Evolutionary conservation across 2,113 vertebrate species (phyloP), one percentile per base, ranked within the genome.

Genomic region (Mohoua ochrocephala): DNA sequence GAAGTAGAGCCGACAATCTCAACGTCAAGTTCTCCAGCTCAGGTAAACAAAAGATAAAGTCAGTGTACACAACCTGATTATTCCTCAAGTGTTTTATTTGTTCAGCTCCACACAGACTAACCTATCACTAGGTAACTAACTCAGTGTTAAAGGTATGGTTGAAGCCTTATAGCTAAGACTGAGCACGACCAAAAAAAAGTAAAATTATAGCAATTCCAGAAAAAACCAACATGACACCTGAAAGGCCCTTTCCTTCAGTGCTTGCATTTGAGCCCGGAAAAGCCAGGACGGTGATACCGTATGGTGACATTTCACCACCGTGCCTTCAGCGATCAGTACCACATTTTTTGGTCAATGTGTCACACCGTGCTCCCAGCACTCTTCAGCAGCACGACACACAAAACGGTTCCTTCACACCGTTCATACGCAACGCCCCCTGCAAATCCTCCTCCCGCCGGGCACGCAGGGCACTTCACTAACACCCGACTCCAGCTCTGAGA

Each of bases 401-500:
- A 41, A 44, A 9, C 27, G 3, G 10, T 2, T 47, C 61, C 47
- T 28, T n/a, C 41, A 2, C 2, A 2, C 26, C 2, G 11, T 0
- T 20, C 30, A 3, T 26, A 35, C 10, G 24, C 11, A 52, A 13
- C 1, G 7, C 5, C 16, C 65, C 24, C 56, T 6, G 11, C 8
- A 20, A 49, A 31, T 2, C 31, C 30, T n/a, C 35, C n/a, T 74
- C 39, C 57, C 18, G 13, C 23, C 27, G 13, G 2, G 15, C 65
- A 50, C 15, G 7, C 8, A n/a, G 2, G 13, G 16, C 44, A 8
- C 20, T 7, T n/a, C 5, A 21, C 27, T 5, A 23, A 50, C 59
- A 30, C 30, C 33, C 0, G 8, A 10, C 27, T 19, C 24, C 52
- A 16, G 0, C 39, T n/a, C 50, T 0, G 26, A 31, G 42, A 10